Evolutionary conservation across 2,888 invertebrate species (phyloP), one percentile per base, ranked within the genome.

Genomic region (Drosophila glabriapex): DNA sequence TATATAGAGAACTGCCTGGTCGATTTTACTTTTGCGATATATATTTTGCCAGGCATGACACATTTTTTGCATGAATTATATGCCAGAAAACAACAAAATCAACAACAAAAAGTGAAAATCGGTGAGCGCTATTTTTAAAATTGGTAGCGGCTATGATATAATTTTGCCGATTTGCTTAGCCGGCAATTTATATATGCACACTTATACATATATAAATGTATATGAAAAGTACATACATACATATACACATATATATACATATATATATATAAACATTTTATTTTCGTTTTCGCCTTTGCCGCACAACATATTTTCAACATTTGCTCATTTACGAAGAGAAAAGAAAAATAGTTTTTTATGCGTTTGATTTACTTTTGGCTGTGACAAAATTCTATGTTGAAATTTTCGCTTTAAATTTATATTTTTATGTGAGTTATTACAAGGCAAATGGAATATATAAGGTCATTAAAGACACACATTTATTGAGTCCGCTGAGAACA

Each of bases 81-180:
- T 29, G 50, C 67, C 29, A 72, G 64, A 64, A 19, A 55, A 62
- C 59, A 35, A 5, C 7, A 28, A 56, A 1, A 39, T 9, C 16
- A 25, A 29, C 28, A 63, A 56, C 69, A 64, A 66, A 62, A 76
- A 73, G 35, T 62, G 54, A 73, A 67, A 78, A 78, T 64, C 71
- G 76, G 68, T 68, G 80, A 58, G 68, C 63, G 78, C 86, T 91
- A 85, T 91, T 87, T 91, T 77, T 91, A 90, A 91, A 87, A 83
- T 66, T 71, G 43, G 69, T 85, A 69, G 84, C 71, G 73, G 68
- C 90, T 78, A 77, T 87, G 87, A 87, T 87, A 91, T 91, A 87
- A 87, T 87, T 91, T 82, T 56, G 70, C 69, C 82, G 91, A 71
- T 89, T 85, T 78, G 74, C 78, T 86, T 78, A 75, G 88, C 82